phyloP scores from a whole-genome alignment of 2,888 invertebrate genomes.

The Stomorhina lunata region DNA sequence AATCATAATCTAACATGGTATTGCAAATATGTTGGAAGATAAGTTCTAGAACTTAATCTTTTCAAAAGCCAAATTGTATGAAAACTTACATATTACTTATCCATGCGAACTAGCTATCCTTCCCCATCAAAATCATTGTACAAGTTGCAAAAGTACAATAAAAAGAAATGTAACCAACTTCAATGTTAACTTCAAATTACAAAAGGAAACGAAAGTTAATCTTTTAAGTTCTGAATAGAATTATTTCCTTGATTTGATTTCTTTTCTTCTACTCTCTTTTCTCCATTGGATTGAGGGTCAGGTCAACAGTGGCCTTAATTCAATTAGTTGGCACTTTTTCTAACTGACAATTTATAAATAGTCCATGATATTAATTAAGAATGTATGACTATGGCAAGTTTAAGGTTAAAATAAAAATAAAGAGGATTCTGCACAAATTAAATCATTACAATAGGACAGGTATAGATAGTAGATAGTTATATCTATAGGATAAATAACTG shows the following conservation, averaged over 20 bases:
- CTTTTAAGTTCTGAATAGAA: conserved; percentile 18
- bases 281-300: neutral
- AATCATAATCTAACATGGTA: too few relatives aligned
- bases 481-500: too few relatives aligned
- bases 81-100: too few relatives aligned
- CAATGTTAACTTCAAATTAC: conserved; percentile 24
- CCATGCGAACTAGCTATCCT: neutral
- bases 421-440: too few relatives aligned
- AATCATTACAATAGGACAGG: too few relatives aligned
- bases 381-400: neutral
- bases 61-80: too few relatives aligned
- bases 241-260: conserved; percentile 32
- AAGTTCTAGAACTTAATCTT: too few relatives aligned
- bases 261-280: neutral
- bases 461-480: too few relatives aligned
- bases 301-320: conserved; percentile 25
- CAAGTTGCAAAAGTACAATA: neutral
- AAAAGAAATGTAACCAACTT: conserved; percentile 6
- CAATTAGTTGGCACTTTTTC: conserved; percentile 29
- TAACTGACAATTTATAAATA: conserved; percentile 37
- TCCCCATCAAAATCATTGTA: neutral
- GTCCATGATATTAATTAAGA: conserved; percentile 29
- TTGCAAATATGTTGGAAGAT: too few relatives aligned
- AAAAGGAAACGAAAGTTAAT: conserved; percentile 46
- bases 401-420: neutral